Percentiles rank a stretch among this genome's conserved stretches.
Evolutionary conservation across 2,888 invertebrate species (phyloP).

Genomic region (Pheosia tremula): DNA sequence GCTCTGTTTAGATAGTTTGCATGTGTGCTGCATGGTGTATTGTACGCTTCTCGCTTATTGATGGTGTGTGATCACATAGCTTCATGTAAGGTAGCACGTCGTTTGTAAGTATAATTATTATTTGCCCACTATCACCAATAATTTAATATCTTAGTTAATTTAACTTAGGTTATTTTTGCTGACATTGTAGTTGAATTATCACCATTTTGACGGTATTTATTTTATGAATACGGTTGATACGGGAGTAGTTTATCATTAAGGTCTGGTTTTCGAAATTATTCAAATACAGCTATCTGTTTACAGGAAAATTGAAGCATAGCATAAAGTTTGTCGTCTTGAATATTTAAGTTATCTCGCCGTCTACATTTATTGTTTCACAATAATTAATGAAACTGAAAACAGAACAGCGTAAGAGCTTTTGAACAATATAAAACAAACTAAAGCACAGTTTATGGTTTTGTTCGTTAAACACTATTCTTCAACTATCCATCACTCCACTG

Average conservation of each 20-base stretch:
- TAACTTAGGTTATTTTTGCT: neutral
- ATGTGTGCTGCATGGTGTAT: slow-evolving; percentile 40
- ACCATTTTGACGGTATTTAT: neutral
- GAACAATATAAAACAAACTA: slow-evolving; percentile 11
- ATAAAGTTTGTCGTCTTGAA: slow-evolving; percentile 61
- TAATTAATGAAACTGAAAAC: slow-evolving; percentile 20
- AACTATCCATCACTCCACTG: neutral
- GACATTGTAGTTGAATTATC: neutral
- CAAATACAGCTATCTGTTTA: slow-evolving; percentile 35
- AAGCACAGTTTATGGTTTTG: slow-evolving; percentile 27
- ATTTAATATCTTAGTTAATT: slow-evolving; percentile 5
- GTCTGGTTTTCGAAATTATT: neutral
- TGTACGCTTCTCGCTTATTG: slow-evolving; percentile 18
- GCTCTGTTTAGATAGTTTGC: slow-evolving; percentile 20
- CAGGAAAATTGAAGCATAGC: slow-evolving; percentile 65
- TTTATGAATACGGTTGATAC: neutral
- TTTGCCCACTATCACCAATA: slow-evolving; percentile 21
- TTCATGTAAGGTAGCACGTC: slow-evolving; percentile 2
- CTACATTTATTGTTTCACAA: slow-evolving; percentile 17
- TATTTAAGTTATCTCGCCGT: slow-evolving; percentile 44
- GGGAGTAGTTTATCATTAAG: neutral
- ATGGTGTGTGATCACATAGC: neutral
- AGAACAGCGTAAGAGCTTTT: slow-evolving; percentile 29
- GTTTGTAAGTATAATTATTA: neutral
- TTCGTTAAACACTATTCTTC: slow-evolving; percentile 20